Base-by-base conservation (phyloP, 2,888 invertebrate genomes). In the Erannis defoliaria region DNA sequence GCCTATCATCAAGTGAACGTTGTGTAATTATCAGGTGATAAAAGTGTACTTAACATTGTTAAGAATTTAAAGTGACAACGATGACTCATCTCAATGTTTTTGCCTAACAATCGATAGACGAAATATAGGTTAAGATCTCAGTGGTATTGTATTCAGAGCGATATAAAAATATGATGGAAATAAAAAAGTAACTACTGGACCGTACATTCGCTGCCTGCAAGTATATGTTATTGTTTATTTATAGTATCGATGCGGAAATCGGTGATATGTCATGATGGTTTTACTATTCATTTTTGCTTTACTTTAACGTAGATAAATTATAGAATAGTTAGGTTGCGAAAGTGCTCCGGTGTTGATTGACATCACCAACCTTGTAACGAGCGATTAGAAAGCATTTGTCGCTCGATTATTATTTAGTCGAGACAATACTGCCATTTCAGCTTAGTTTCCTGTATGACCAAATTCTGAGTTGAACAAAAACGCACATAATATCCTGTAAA, bases 21-120 rank as follows among this genome's bases (percentile, higher is more conserved):
- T 77, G 77, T 74, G 66, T 73, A 75, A 78, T 76, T 78, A 81
- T 75, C 85, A 91, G 90, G 91, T 91, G 85, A 90, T 81, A 87
- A 86, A 80, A 62, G 70, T 69, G 67, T 61, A 72, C 57, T 66
- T 66, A 73, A 67, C 67, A 51, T 74, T 78, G 73, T 68, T 77
- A 78, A 82, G 72, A 68, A 71, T 71, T 68, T 67, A 70, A 76
- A 81, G 81, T 84, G 78, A 72, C 63, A 72, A 80, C 66, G 73
- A 82, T 88, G 86, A 88, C 78, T 87, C 86, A 88, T 84, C 59
- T 70, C 71, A 80, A 87, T 91, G 90, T 90, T 91, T 91, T 91
- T 89, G 91, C 90, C 89, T 90, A 91, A 91, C 89, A 93, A 93
- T 93, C 90, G 89, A 93, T 93, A 86, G 84, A 86, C 86, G 84